Evolutionary conservation across 2,797 vertebrate species (phyloP), one percentile per base, ranked within the genome.

Genomic region (Prionace glauca): DNA sequence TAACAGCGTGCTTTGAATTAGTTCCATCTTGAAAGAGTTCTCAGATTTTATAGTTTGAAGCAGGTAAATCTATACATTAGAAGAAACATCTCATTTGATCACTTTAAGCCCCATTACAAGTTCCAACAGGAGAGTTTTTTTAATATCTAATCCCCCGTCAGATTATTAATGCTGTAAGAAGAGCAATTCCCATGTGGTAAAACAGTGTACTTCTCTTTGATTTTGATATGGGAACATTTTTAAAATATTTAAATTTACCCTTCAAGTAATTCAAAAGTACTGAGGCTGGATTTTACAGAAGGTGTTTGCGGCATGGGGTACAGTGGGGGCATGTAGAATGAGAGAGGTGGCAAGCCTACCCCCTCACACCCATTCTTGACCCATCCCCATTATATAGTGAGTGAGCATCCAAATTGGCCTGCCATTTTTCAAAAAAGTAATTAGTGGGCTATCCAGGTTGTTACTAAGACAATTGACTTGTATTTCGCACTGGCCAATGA

Each of bases 11-110:
- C 88, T 60, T 91, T 84, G 41, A 91, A 65, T 91, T 91, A 91
- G 88, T 91, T 32, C 88, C 88, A 91, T 32, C 26, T 91, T 91
- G 32, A 91, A 91, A 65, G 29, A 65, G 7, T 91, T 91, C 88
- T 91, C 50, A 1, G 14, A 60, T 91, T 91, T 91, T 91, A 32
- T 32, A 60, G 60, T n/a, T 62, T 91, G 88, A 8, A 62, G 88
- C 88, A 65, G 88, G 88, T 32, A 62, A 56, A 65, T 7, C 62
- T 32, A 65, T 29, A 91, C 56, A n/a, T 16, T 91, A 91, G 67
- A 8, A 71, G 12, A 22, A 94, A 69, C 16, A 45, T 45, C 56
- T 67, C 65, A 36, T 11, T 45, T 71, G 22, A 69, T 94, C 62
- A 8, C 20, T 45, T 94, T 94, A 94, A 94, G 56, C 41, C n/a